These are phyloP conservation scores for Platichthys stellatus DNA, from an alignment of 2,113 vertebrate species.

Conservation along the genomic window DNA sequence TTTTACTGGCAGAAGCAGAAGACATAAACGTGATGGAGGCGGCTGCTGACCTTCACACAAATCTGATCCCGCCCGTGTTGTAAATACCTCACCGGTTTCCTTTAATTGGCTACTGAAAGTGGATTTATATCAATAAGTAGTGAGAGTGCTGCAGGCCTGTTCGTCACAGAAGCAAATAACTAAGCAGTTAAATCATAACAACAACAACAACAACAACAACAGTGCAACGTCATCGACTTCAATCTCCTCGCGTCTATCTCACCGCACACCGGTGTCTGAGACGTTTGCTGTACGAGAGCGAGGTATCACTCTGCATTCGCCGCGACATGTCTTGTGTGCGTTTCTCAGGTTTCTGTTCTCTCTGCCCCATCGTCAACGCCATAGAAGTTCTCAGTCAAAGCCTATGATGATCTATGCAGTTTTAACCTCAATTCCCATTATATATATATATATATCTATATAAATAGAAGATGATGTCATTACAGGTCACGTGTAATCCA, in stretches of 20 bases:
- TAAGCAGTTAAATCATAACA: conserved; percentile 71
- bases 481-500: conserved; percentile 27
- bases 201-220: conserved; percentile 57
- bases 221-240: conserved; percentile 58
- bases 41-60: conserved; percentile 37
- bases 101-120: conserved; percentile 47
- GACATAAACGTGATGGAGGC: conserved; percentile 19
- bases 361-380: conserved; percentile 54
- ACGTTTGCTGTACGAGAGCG: conserved; percentile 82
- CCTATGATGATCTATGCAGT: conserved; percentile 81
- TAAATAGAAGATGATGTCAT: conserved; percentile 65
- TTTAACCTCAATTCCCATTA: conserved; percentile 49
- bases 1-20: conserved; percentile 27
- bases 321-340: conserved; percentile 88
- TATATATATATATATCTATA: conserved; percentile 7
- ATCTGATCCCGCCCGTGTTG: conserved; percentile 42
- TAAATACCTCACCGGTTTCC: conserved; percentile 61
- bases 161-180: conserved; percentile 64
- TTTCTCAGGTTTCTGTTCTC: conserved; percentile 72
- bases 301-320: conserved; percentile 85
- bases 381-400: conserved; percentile 62
- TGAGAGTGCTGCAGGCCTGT: conserved; percentile 29
- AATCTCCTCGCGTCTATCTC: conserved; percentile 41
- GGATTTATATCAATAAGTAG: conserved; percentile 32
- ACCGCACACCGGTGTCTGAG: conserved; percentile 80